Evolutionary conservation across 2,888 invertebrate species (phyloP), one percentile per base, ranked within the genome.

Genomic region (Pheosia tremula): DNA sequence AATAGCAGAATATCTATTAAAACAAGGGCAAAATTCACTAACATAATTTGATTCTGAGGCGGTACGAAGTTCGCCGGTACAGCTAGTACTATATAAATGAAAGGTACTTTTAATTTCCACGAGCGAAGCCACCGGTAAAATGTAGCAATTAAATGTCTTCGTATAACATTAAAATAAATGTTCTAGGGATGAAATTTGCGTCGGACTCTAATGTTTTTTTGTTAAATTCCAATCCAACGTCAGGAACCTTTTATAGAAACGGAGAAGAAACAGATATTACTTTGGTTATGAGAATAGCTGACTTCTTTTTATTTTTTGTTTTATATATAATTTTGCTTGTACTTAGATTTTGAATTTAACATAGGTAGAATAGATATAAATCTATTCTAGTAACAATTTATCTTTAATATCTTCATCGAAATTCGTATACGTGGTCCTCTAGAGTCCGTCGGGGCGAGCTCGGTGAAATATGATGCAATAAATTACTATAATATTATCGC

Each of bases 161-260:
- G 10, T 43, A 10, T 43, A 8, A 43, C 43, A 43, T 43, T 9
- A 9, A 43, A 43, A 43, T 24, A 24, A 24, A 24, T 24, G 24
- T 43, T 43, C 43, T 8, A 43, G 43, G 2, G 2, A 41, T 24
- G 41, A 41, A 1, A 43, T 10, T 43, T 1, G 8, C 7, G 43
- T 43, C 4, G 43, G 41, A 43, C 10, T 62, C 54, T 59, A 58
- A 64, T 65, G 62, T 59, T 67, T 74, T 24, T 65, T 70, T 63
- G 56, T 63, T 60, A 37, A 57, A 56, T 56, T 63, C 60, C 60
- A 60, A 60, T 70, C 58, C 56, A 62, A 55, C 43, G 47, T 61
- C 53, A 66, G 56, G 60, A 52, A 58, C 36, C 24, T 56, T 57
- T 66, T 66, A 60, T 53, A 55, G 49, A 60, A 64, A 47, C 57